Conservation (phyloP, 2,797 vertebrate genomes). For the Adrianichthys oophorus region DNA sequence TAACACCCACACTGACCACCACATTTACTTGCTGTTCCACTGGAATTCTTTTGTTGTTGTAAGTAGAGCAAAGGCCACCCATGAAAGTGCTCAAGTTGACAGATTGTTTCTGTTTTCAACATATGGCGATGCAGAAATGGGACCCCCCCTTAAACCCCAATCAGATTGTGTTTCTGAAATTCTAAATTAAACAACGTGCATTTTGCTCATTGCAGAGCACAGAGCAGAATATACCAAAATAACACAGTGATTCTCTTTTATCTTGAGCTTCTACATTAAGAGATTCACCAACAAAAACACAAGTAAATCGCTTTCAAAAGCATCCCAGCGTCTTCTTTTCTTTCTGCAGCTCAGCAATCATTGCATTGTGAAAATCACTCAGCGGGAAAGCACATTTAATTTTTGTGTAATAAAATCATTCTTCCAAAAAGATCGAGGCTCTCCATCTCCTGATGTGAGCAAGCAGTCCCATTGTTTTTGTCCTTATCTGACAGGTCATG, state of each 20-base stretch:
- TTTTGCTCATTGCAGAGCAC: conserved; percentile 14
- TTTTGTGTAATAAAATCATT: conserved; percentile 3
- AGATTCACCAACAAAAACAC: not conserved
- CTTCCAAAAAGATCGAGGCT: conserved; percentile 39
- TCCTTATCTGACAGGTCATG: conserved; percentile 86
- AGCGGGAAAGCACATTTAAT: conserved; percentile 1
- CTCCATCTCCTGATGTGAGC: conserved; percentile 58
- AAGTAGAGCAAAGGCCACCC: conserved; percentile 62
- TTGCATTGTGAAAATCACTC: conserved; percentile 18
- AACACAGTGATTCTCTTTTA: conserved; percentile 10
- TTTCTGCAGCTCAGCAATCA: conserved; percentile 5
- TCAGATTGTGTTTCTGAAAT: conserved; percentile 45
- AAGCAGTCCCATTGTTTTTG: conserved; percentile 18
- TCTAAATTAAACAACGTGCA: conserved; percentile 30
- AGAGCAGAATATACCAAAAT: conserved; percentile 9
- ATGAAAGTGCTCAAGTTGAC: conserved; percentile 50
- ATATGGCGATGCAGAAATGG: conserved; percentile 66
- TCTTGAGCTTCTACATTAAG: conserved; percentile 12
- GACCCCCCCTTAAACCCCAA: conserved; percentile 42
- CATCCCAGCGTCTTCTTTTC: conserved; percentile 1
- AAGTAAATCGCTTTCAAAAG: conserved; percentile 25
- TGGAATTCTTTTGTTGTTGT: conserved; percentile 41
- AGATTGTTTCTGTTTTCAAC: conserved; percentile 63
- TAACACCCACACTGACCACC: conserved; percentile 5
- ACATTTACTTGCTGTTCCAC: conserved; percentile 27